Percentiles rank a stretch among this genome's conserved stretches.
Evolutionary conservation across 1,140 invertebrate genomes (phyloP).

Genomic region (Drosophila bocki): DNA sequence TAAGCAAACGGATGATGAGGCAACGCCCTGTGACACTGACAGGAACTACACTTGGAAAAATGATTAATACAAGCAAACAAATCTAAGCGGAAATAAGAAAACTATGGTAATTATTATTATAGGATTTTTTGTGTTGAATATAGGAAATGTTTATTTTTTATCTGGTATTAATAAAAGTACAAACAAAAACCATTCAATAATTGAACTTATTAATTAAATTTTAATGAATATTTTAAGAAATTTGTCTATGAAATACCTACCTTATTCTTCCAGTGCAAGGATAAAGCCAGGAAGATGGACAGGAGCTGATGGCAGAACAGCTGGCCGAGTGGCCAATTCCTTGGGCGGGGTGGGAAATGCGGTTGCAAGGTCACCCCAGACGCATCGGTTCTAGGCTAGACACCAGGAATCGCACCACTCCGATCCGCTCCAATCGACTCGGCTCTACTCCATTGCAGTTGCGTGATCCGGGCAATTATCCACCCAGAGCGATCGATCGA

Average conservation of each 20-base stretch:
- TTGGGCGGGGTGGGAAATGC: slow-evolving; percentile 48
- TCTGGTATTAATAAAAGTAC: not conserved
- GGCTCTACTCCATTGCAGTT: slow-evolving; percentile 37
- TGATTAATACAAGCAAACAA: not conserved
- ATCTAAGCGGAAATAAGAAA: not conserved
- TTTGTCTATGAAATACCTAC: too few species aligned
- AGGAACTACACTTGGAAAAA: slow-evolving; percentile 4
- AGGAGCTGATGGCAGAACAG: slow-evolving; percentile 28
- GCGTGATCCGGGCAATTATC: slow-evolving; percentile 72
- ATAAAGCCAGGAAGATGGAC: slow-evolving; percentile 9
- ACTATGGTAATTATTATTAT: fast-evolving
- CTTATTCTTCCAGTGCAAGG: slow-evolving; percentile 5
- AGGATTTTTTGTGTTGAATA: not conserved
- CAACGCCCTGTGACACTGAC: slow-evolving; percentile 64
- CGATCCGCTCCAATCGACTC: slow-evolving; percentile 3
- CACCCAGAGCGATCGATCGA: slow-evolving; percentile 51
- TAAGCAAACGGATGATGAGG: slow-evolving; percentile 65
- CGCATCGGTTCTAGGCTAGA: slow-evolving; percentile 31
- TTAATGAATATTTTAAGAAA: too few species aligned
- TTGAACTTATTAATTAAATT: too few species aligned
- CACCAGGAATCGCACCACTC: slow-evolving; percentile 17
- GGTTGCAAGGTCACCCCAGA: slow-evolving; percentile 66
- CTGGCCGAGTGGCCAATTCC: slow-evolving; percentile 49
- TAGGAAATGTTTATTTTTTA: not conserved
- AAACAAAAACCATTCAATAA: not conserved